These are phyloP conservation scores for Gobionotothen gibberifrons DNA, from an alignment of 2,797 vertebrate species.

Conservation along the genomic window DNA sequence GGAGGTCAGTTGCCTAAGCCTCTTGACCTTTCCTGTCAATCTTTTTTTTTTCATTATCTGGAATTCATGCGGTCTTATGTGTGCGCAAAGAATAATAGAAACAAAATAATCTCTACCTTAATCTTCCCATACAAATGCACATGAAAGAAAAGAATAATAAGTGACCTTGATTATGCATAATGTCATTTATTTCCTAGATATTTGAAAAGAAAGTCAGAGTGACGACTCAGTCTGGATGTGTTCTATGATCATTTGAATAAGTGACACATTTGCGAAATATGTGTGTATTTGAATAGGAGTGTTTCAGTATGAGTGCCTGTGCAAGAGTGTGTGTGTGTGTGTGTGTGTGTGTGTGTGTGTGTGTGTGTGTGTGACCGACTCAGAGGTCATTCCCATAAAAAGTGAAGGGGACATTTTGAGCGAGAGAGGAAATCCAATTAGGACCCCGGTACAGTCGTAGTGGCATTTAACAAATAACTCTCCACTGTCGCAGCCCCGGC, in stretches of 20 bases:
- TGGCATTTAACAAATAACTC: slow-evolving; percentile 81
- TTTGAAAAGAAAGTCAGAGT: background rate
- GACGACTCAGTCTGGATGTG: background rate
- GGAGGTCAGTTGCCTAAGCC: too few species aligned
- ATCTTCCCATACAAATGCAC: background rate
- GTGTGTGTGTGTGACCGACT: slow-evolving; percentile 39
- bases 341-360: background rate
- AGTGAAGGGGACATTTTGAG: slow-evolving; percentile 59
- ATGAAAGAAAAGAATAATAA: background rate
- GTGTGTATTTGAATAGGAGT: background rate
- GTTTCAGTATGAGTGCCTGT: background rate
- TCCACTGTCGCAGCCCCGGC: slow-evolving; percentile 49
- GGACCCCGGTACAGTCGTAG: slow-evolving; percentile 52
- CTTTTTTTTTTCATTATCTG: too few species aligned
- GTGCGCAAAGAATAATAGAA: too few species aligned
- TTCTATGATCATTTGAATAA: background rate
- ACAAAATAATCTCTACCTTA: too few species aligned
- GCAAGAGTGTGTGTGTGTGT: slow-evolving; percentile 13
- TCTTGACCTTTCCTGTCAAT: too few species aligned
- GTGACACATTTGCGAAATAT: background rate
- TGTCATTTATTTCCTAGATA: background rate
- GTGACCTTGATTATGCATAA: slow-evolving; percentile 16
- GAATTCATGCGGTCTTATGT: too few species aligned
- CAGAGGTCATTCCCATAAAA: slow-evolving; percentile 78
- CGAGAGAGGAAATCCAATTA: slow-evolving; percentile 78